Conservation (phyloP, 2,888 invertebrate genomes). For the Ormyrus labotus region DNA sequence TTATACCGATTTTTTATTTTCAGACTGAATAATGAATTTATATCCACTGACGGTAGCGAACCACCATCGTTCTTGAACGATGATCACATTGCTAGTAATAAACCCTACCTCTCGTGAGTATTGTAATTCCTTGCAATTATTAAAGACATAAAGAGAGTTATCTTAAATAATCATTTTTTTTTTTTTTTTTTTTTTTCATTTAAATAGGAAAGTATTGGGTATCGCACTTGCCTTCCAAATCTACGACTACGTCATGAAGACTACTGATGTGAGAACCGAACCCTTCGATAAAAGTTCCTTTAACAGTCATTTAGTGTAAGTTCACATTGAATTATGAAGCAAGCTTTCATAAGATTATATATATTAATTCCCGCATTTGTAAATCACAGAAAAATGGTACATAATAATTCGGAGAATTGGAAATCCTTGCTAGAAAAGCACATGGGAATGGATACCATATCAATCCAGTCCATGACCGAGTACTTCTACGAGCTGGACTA, state of each 20-base stretch:
- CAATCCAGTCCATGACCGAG: conserved; percentile 59
- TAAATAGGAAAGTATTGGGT: conserved; percentile 68
- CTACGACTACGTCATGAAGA: conserved; percentile 66
- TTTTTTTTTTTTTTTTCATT: conserved; percentile 5
- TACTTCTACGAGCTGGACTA: conserved; percentile 67
- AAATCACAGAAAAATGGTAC: conserved; percentile 65
- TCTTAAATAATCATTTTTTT: not conserved
- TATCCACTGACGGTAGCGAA: conserved; percentile 58
- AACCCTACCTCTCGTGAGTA: conserved; percentile 71
- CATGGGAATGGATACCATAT: conserved; percentile 63
- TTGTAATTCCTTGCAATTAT: not conserved
- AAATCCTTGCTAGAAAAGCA: conserved; percentile 58
- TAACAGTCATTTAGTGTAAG: conserved; percentile 66
- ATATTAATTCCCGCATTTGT: too few relatives aligned
- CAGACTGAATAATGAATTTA: conserved; percentile 66
- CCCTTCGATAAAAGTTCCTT: conserved; percentile 56
- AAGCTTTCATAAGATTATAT: not conserved
- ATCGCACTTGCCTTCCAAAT: conserved; percentile 69
- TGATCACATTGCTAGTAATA: conserved; percentile 66
- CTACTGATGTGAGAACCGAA: conserved; percentile 66
- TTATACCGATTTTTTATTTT: conserved; percentile 8
- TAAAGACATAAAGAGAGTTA: not conserved
- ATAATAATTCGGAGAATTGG: conserved; percentile 65
- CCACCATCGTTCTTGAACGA: conserved; percentile 68
- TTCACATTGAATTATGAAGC: conserved; percentile 30